A percentile compares a stretch with the other conserved stretches of the same genome.
These are phyloP conservation scores for Chirona hameri DNA, from an alignment of 2,888 invertebrate genomes.

Conservation along the genomic window DNA sequence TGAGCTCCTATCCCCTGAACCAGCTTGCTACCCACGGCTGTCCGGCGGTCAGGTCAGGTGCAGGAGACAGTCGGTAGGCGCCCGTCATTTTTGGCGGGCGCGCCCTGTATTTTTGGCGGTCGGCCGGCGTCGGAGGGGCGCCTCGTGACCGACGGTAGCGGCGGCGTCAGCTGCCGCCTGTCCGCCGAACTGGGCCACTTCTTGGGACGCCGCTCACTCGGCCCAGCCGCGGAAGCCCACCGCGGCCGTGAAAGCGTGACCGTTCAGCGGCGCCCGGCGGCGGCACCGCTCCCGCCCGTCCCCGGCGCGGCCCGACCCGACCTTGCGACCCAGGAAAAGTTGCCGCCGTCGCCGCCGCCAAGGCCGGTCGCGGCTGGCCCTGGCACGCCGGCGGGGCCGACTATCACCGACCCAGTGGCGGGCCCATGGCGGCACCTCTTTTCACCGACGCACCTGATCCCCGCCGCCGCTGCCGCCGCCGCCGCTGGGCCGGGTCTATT, in stretches of 20 bases:
- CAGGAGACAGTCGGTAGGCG: no score
- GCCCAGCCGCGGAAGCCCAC: neutral
- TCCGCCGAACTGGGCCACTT: neutral
- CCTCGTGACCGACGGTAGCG: neutral
- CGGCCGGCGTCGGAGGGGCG: no score
- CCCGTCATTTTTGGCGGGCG: no score
- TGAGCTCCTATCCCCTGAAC: no score
- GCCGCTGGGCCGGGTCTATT: neutral
- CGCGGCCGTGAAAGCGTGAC: constrained; percentile 9
- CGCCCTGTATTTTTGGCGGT: no score
- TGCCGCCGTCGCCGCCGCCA: neutral
- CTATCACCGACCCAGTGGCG: no score
- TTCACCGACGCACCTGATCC: neutral
- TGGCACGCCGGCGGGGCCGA: neutral
- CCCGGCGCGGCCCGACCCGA: neutral
- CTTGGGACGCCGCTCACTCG: neutral
- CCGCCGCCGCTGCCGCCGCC: neutral
- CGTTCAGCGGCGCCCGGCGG: neutral
- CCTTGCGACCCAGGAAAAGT: constrained; percentile 8
- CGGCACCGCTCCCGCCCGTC: neutral
- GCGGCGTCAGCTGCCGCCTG: neutral
- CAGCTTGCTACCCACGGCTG: no score
- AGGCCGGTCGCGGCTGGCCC: neutral
- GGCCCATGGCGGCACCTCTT: neutral
- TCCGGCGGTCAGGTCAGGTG: no score